Base-by-base conservation (phyloP, 1,140 invertebrate species). In the Lepidostoma basale region DNA sequence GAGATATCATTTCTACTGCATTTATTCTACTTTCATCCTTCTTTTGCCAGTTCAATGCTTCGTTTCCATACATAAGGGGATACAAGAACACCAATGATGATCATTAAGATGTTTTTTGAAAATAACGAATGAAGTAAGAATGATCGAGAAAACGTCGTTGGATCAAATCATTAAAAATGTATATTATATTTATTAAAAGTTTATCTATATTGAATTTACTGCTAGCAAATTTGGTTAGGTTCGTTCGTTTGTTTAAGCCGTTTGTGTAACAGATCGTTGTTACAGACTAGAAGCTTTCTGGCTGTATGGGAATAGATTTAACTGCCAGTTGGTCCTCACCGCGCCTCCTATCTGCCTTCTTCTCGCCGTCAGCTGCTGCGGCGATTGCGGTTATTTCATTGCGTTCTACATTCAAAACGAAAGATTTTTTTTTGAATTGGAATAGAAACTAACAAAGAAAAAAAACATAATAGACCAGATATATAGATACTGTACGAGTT, bases 271-370 rank as follows among this genome's bases (percentile, higher is more conserved):
- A 16, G 42, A 1, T 36, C 12, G 18, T 45, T 45, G 16, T 45
- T 45, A 2, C 9, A 12, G 30, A 6, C 12, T 16, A 22, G n/a
- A 2, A 25, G 33, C 20, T n/a, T 12, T 5, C 12, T 59, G 16
- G 18, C n/a, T 4, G 54, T 58, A 36, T 59, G 10, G n/a, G 36
- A 59, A 59, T 59, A 59, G 56, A 59, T 59, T 40, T 59, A 23
- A 59, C 22, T 59, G 10, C 56, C 56, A 59, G 36, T 26, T 12
- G 18, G n/a, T 5, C 5, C 30, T 52, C 10, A 18, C 54, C 30
- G 22, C 30, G 22, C n/a, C n/a, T n/a, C n/a, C n/a, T n/a, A n/a
- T n/a, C n/a, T n/a, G n/a, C n/a, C n/a, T n/a, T n/a, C n/a, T 36
- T 58, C 28, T 36, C 16, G 54, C 30, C 14, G n/a, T 23, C 36